Evolutionary conservation across 1,140 invertebrate species (phyloP).

Genomic region (Thalassaphorura encarpata): DNA sequence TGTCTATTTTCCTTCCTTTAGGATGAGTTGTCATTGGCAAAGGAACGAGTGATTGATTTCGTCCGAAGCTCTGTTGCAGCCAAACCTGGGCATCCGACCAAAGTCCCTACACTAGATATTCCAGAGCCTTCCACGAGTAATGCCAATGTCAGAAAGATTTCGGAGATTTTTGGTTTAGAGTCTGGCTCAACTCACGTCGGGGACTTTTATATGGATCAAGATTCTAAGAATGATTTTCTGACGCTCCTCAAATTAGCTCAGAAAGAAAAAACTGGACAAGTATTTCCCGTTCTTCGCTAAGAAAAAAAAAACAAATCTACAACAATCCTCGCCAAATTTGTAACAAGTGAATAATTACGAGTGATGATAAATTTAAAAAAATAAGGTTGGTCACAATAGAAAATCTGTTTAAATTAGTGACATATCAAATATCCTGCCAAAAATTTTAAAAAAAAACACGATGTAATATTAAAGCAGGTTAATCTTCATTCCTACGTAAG

Average conservation of each 20-base stretch:
- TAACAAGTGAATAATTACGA: no score
- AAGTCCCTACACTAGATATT: neutral
- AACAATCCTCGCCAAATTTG: no score
- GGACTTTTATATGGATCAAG: conserved; percentile 9
- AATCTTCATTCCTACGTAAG: no score
- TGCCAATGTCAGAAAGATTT: neutral
- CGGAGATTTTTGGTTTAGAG: neutral
- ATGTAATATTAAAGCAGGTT: no score
- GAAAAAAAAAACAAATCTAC: no score
- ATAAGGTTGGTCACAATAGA: no score
- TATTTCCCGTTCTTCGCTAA: neutral
- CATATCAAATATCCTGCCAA: no score
- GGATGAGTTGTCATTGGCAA: conserved; percentile 11
- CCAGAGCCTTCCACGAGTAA: neutral
- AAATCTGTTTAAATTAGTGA: no score
- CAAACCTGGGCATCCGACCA: neutral
- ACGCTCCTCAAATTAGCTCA: neutral
- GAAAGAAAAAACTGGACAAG: neutral
- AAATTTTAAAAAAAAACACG: no score
- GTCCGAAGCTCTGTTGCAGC: conserved; percentile 2
- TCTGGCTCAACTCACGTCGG: no score
- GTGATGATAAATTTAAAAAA: no score
- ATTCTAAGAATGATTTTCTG: conserved; percentile 3
- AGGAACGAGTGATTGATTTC: conserved; percentile 20
- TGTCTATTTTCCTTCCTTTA: neutral